Percentiles rank a stretch among this genome's conserved stretches.
phyloP scores from a whole-genome alignment of 2,888 invertebrate species.

The Archips xylosteana region DNA sequence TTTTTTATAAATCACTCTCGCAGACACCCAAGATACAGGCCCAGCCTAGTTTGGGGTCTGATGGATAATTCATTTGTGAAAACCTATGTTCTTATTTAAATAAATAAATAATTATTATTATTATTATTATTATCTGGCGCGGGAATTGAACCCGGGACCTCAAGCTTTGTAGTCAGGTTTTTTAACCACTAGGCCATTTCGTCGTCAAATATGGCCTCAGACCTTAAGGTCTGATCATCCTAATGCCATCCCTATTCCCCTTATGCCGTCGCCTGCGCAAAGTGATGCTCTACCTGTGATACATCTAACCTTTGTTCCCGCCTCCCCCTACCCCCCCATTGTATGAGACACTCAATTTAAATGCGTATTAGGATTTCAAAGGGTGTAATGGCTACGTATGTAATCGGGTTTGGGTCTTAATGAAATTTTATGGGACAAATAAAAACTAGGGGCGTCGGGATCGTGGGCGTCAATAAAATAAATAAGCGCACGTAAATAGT shows the following conservation, averaged over 20 bases:
- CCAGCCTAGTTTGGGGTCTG: too few relatives aligned
- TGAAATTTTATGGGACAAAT: conserved; percentile 39
- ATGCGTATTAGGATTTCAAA: conserved; percentile 40
- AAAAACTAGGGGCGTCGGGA: conserved; percentile 26
- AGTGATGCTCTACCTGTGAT: conserved; percentile 29
- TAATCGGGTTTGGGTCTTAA: conserved; percentile 42
- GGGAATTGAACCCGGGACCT: too few relatives aligned
- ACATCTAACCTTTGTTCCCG: conserved; percentile 34
- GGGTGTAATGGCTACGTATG: conserved; percentile 40
- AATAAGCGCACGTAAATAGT: too few relatives aligned
- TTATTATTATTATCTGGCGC: too few relatives aligned
- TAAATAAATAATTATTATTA: too few relatives aligned
- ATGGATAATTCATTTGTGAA: too few relatives aligned
- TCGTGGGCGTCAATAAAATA: background rate
- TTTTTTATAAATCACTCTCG: too few relatives aligned
- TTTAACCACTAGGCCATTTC: too few relatives aligned
- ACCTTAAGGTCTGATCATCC: background rate
- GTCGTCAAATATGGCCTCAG: too few relatives aligned
- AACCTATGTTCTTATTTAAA: too few relatives aligned
- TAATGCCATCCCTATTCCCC: conserved; percentile 14
- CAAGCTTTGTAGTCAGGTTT: too few relatives aligned
- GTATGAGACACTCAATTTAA: conserved; percentile 36
- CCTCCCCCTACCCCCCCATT: conserved; percentile 4
- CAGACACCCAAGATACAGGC: too few relatives aligned
- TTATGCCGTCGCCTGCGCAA: conserved; percentile 8